These are phyloP conservation scores for human (Homo sapiens) DNA, from an alignment of 2,113 vertebrate species.

Conservation along the genomic window GRCh38 chr5:73655001-73655500, in stretches of 20 bases:
- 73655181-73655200: constrained; percentile 21
- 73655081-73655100: constrained; percentile 54
- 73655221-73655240: neutral
- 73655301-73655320: neutral
- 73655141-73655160: constrained; percentile 61
- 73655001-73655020: constrained; percentile 15
- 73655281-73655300: neutral
- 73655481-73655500: neutral
- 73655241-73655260: neutral
- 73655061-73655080: constrained; percentile 67
- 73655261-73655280: neutral
- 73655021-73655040: constrained; percentile 47
- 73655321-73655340: neutral
- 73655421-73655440: neutral
- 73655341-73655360: neutral
- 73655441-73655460: neutral
- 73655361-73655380: constrained; percentile 22
- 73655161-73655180: neutral
- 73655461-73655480: neutral
- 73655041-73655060: constrained; percentile 45
- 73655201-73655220: constrained; percentile 29
- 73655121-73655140: constrained; percentile 56
- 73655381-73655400: neutral
- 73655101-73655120: constrained; percentile 50
- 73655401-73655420: neutral